Evolutionary conservation across 2,113 vertebrate species (phyloP).

Genomic region (Gila orcuttii): DNA sequence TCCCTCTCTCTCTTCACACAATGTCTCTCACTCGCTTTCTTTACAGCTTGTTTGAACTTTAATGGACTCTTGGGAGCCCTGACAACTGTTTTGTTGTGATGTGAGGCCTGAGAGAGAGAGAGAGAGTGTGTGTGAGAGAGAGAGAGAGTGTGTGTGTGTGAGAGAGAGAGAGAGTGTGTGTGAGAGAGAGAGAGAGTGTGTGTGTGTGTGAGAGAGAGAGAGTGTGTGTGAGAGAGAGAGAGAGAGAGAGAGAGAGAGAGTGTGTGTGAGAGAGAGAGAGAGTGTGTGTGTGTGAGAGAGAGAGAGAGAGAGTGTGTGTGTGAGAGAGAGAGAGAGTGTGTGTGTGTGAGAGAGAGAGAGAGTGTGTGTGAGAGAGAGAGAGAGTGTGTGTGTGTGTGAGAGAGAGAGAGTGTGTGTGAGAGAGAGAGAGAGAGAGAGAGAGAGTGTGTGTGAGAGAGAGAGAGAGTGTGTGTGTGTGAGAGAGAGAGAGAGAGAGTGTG

Average conservation of each 20-base stretch:
- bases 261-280: neutral
- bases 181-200: no score
- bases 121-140: constrained; percentile 55
- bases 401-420: no score
- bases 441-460: no score
- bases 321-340: no score
- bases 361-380: constrained; percentile 56
- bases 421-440: no score
- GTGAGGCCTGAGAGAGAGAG: constrained; percentile 45
- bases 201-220: no score
- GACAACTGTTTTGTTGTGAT: constrained; percentile 78
- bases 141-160: neutral
- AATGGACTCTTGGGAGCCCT: constrained; percentile 75
- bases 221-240: neutral
- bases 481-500: constrained; percentile 8
- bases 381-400: neutral
- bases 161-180: no score
- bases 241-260: constrained; percentile 56
- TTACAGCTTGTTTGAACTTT: constrained; percentile 79
- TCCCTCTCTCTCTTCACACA: constrained; percentile 54
- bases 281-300: constrained; percentile 52
- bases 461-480: no score
- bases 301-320: neutral
- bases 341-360: constrained; percentile 1
- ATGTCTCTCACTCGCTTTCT: constrained; percentile 48